phyloP scores from a whole-genome alignment of 2,888 invertebrate genomes.

The Acanthococcus lagerstroemiae region DNA sequence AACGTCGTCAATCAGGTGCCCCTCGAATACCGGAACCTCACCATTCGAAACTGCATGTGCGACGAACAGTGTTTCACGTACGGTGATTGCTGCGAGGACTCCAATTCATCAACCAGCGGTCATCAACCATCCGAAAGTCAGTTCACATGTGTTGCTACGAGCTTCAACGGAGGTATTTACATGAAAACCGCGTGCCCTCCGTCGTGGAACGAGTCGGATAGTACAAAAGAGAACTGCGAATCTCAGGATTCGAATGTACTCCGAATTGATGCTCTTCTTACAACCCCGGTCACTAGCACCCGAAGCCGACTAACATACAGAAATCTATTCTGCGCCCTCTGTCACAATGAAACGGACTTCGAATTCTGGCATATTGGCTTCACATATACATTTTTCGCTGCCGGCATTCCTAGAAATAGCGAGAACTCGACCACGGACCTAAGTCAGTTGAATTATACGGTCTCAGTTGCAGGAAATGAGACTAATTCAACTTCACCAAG shows the following conservation, averaged over 20 bases:
- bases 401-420: no score
- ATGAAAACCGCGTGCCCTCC: background rate
- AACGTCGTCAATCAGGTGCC: background rate
- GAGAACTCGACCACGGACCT: background rate
- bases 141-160: background rate
- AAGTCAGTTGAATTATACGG: no score
- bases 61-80: constrained; percentile 6
- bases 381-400: background rate
- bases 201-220: background rate
- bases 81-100: constrained; percentile 18
- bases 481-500: background rate
- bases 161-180: constrained; percentile 3
- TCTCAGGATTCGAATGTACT: constrained; percentile 33
- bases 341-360: constrained; percentile 41
- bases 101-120: background rate
- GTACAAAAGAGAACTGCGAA: constrained; percentile 1
- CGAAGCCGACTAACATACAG: constrained; percentile 39
- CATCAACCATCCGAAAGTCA: background rate
- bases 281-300: constrained; percentile 38
- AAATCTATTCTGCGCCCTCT: constrained; percentile 44
- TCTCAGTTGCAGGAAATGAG: background rate
- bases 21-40: background rate
- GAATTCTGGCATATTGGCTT: constrained; percentile 41
- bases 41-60: constrained; percentile 5
- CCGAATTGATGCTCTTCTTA: constrained; percentile 36